A percentile compares a stretch with the other conserved stretches of the same genome.
phyloP scores from a whole-genome alignment of 2,888 invertebrate genomes.

The Pyralis farinalis region DNA sequence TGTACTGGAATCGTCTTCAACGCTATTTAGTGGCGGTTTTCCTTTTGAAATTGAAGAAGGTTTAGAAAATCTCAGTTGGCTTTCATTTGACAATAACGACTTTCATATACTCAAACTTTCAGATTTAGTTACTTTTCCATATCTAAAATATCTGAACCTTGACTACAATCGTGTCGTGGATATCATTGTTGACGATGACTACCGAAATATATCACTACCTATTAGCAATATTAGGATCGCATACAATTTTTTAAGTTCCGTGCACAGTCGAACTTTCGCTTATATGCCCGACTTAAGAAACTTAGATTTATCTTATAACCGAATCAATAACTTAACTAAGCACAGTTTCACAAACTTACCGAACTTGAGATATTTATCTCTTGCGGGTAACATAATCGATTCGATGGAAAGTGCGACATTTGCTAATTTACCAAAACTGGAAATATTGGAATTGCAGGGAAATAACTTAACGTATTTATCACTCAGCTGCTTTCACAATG shows the following conservation, averaged over 20 bases:
- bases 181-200: conserved; percentile 85
- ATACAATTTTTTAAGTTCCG: conserved; percentile 87
- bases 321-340: conserved; percentile 85
- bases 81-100: conserved; percentile 94
- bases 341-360: conserved; percentile 89
- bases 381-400: conserved; percentile 90
- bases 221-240: conserved; percentile 90
- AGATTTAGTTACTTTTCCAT: conserved; percentile 85
- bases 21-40: conserved; percentile 89
- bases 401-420: conserved; percentile 88
- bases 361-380: conserved; percentile 89
- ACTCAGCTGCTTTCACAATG: conserved; percentile 84
- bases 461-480: conserved; percentile 87
- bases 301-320: conserved; percentile 89
- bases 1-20: conserved; percentile 92
- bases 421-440: conserved; percentile 87
- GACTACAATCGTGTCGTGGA: conserved; percentile 91
- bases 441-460: conserved; percentile 89
- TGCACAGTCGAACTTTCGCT: conserved; percentile 86
- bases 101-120: conserved; percentile 86
- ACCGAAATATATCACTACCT: conserved; percentile 85
- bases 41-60: conserved; percentile 89
- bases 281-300: conserved; percentile 87
- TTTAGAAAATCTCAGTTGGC: conserved; percentile 88
- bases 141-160: conserved; percentile 90